Evolutionary conservation across 53 echinoderm and acorn worm genomes (phyloP).

Genomic region (Pentamera pediparva): DNA sequence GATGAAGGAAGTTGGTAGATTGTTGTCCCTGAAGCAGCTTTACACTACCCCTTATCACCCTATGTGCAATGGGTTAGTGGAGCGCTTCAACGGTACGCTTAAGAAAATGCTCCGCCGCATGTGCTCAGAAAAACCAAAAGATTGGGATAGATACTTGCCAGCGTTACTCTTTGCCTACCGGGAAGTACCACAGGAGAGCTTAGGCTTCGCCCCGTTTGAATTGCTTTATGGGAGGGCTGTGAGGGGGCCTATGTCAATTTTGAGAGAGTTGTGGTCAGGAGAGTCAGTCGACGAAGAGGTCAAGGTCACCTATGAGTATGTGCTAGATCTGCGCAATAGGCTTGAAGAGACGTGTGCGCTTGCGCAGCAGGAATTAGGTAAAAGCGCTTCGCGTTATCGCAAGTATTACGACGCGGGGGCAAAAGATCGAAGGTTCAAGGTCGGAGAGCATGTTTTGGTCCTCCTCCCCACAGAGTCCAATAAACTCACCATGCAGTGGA

Average conservation of each 20-base stretch:
- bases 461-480: constrained; percentile 46
- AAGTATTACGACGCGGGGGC: constrained; percentile 27
- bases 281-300: constrained; percentile 16
- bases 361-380: constrained; percentile 22
- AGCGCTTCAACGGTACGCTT: constrained; percentile 7
- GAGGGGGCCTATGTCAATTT: constrained; percentile 31
- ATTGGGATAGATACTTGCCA: constrained; percentile 43
- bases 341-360: constrained; percentile 28
- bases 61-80: too few species aligned
- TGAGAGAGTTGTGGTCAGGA: constrained; percentile 36
- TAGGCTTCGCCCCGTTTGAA: too few species aligned
- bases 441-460: constrained; percentile 30
- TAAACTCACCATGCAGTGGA: constrained; percentile 16
- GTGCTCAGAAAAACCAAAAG: constrained; percentile 41
- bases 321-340: constrained; percentile 20
- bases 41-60: too few species aligned
- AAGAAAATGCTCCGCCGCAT: constrained; percentile 44
- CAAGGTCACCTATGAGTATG: constrained; percentile 32
- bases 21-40: not conserved
- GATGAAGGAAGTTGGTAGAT: constrained; percentile 20
- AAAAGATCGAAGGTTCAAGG: constrained; percentile 16
- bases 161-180: too few species aligned
- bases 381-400: constrained; percentile 6
- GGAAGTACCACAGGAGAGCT: constrained; percentile 38
- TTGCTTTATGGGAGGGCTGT: too few species aligned